A percentile compares a stretch with the other conserved stretches of the same genome.
These are phyloP conservation scores for Ascaphus truei DNA, from an alignment of 2,113 vertebrate species.

Conservation along the genomic window DNA sequence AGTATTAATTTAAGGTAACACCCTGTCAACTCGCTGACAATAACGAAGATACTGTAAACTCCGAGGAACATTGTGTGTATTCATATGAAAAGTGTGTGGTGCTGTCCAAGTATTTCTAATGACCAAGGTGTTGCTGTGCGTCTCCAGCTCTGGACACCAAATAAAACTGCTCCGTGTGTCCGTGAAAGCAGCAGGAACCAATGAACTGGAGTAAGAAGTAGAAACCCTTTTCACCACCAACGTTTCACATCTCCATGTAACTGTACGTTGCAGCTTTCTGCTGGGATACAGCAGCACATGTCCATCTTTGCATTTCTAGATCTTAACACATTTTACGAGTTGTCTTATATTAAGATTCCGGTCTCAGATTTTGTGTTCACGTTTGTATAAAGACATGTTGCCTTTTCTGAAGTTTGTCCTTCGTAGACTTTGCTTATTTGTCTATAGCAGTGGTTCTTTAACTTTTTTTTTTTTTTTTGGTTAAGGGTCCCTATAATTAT, in stretches of 20 bases:
- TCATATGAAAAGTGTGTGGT: not conserved
- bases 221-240: too few species aligned
- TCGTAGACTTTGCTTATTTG: too few species aligned
- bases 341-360: slow-evolving; percentile 24
- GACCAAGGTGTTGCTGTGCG: not conserved
- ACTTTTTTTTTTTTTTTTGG: too few species aligned
- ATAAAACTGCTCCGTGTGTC: too few species aligned
- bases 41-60: not conserved
- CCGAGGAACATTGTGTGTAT: too few species aligned
- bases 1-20: not conserved
- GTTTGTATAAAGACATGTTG: not conserved
- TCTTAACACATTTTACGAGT: not conserved
- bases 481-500: too few species aligned
- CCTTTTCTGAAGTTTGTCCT: not conserved
- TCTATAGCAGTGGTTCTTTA: not conserved
- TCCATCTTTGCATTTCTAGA: not conserved
- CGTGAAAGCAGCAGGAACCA: not conserved
- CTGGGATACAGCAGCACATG: not conserved
- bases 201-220: too few species aligned
- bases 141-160: not conserved
- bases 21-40: not conserved
- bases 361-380: not conserved
- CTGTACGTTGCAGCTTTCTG: too few species aligned
- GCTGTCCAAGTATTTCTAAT: too few species aligned
- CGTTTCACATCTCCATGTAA: too few species aligned